These are phyloP conservation scores for Apomyelois bistriatella DNA, from an alignment of 2,888 invertebrate species.

Conservation along the genomic window DNA sequence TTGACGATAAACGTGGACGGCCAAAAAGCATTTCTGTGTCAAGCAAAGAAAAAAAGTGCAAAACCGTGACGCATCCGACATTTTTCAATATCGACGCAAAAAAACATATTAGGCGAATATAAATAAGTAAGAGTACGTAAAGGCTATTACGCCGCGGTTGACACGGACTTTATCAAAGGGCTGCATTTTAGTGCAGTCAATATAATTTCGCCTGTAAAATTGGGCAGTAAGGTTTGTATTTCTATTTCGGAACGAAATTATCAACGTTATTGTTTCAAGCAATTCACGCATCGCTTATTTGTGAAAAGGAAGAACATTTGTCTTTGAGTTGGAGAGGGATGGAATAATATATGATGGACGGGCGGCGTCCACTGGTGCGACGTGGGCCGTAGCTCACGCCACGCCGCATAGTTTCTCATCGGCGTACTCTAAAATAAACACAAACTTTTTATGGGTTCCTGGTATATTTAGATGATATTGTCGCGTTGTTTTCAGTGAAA, in stretches of 20 bases:
- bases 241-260: slow-evolving; percentile 41
- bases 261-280: slow-evolving; percentile 64
- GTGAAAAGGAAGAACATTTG: slow-evolving; percentile 32
- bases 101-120: slow-evolving; percentile 40
- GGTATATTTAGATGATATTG: slow-evolving; percentile 73
- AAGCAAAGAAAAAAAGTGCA: slow-evolving; percentile 41
- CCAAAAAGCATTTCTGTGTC: slow-evolving; percentile 79
- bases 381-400: slow-evolving; percentile 65
- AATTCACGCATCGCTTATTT: slow-evolving; percentile 55
- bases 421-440: slow-evolving; percentile 69
- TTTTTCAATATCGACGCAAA: slow-evolving; percentile 61
- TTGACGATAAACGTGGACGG: slow-evolving; percentile 63
- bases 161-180: slow-evolving; percentile 34
- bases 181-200: not conserved
- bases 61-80: slow-evolving; percentile 61
- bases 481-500: slow-evolving; percentile 56
- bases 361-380: slow-evolving; percentile 57
- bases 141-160: slow-evolving; percentile 19
- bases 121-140: slow-evolving; percentile 20
- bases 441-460: slow-evolving; percentile 67
- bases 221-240: slow-evolving; percentile 43
- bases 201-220: not conserved
- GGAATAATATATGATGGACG: slow-evolving; percentile 63
- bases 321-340: slow-evolving; percentile 41
- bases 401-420: slow-evolving; percentile 73